These are phyloP conservation scores for Hipposideros armiger DNA, from an alignment of 2,113 vertebrate genomes.

Conservation along the genomic window DNA sequence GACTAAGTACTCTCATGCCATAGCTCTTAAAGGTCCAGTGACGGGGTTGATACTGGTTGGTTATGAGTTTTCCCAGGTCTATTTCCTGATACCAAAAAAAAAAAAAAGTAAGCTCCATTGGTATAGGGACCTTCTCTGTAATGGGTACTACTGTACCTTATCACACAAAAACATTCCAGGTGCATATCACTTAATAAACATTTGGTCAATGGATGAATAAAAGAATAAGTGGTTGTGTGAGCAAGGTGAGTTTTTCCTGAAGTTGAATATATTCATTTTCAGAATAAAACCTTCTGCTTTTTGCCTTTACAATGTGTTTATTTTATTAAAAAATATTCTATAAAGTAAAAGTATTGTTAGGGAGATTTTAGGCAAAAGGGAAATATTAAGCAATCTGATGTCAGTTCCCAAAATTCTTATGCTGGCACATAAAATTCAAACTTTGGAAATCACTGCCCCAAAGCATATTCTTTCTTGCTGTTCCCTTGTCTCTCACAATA, in stretches of 20 bases:
- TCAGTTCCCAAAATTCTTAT: neutral
- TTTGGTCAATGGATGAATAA: neutral
- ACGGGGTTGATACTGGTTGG: neutral
- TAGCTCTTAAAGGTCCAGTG: neutral
- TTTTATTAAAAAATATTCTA: neutral
- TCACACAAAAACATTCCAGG: neutral
- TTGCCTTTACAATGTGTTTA: neutral
- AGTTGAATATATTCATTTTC: conserved; percentile 45
- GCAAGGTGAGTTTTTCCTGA: neutral
- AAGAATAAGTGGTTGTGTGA: neutral
- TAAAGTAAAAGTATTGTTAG: neutral
- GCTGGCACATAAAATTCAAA: conserved; percentile 28
- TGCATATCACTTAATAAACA: neutral
- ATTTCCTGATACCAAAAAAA: neutral
- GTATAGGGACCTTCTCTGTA: neutral
- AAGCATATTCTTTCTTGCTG: conserved; percentile 11
- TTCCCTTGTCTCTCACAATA: conserved; percentile 23
- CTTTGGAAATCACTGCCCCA: conserved; percentile 8
- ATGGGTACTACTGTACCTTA: neutral
- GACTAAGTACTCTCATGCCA: neutral
- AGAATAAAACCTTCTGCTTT: conserved; percentile 14
- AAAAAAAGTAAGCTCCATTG: neutral
- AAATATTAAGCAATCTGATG: neutral
- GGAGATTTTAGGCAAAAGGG: neutral
- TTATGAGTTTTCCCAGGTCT: conserved; percentile 17